Percentiles rank a stretch among this genome's conserved stretches.
Evolutionary conservation across 2,113 vertebrate genomes (phyloP).

Genomic region (Pachyramphus minor): DNA sequence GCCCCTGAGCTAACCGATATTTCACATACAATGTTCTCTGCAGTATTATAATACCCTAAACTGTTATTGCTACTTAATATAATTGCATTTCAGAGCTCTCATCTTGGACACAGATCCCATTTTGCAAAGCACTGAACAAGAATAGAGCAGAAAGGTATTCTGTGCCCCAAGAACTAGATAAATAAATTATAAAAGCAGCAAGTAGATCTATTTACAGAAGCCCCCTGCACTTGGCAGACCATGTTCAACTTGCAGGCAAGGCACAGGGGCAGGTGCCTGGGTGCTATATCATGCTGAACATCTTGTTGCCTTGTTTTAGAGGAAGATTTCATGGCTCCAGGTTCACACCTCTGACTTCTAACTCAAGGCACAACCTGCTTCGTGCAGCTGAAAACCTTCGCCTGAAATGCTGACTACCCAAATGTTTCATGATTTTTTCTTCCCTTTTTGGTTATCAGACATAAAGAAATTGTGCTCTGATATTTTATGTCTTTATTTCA

Average conservation of each 20-base stretch:
- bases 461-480: background rate
- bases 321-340: background rate
- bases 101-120: background rate
- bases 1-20: background rate
- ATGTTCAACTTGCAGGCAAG: background rate
- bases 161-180: background rate
- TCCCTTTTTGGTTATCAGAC: background rate
- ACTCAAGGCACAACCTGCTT: background rate
- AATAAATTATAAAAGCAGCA: background rate
- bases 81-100: background rate
- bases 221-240: background rate
- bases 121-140: background rate
- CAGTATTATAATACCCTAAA: background rate
- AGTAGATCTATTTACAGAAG: background rate
- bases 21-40: background rate
- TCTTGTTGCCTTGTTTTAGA: background rate
- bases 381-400: background rate
- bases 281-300: accelerated
- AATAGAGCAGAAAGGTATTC: background rate
- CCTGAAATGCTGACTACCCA: background rate
- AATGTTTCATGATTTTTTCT: background rate
- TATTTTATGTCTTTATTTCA: background rate
- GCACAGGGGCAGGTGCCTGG: background rate
- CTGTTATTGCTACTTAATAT: background rate
- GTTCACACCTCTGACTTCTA: background rate